Base-by-base conservation (phyloP, 1,140 invertebrate genomes). In the Diabrotica undecimpunctata region DNA sequence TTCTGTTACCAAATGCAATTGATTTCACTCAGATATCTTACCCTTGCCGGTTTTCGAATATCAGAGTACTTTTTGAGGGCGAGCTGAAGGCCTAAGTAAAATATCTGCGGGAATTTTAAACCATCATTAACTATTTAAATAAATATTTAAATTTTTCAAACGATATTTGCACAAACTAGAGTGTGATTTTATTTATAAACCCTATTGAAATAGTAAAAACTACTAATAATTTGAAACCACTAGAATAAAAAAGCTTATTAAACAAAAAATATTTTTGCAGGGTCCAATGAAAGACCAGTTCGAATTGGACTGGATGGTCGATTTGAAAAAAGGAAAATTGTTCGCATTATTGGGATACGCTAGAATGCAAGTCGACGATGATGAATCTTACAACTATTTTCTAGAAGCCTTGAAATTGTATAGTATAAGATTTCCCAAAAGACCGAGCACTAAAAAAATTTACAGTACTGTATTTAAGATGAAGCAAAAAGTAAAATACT, bases 281-380 rank as follows among this genome's bases (percentile, higher is more conserved):
- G 58, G 73, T 53, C 51, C 77, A 68, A 64, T 54, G 61, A 51
- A 74, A 75, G 72, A 71, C 64, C 25, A 64, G 72, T 5, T 76
- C 77, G 66, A 75, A 80, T 37, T 71, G 72, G 10, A 78, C 78
- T 57, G 74, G 75, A 72, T 78, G 14, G 60, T 79, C 41, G 75
- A 79, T 0, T 78, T 79, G 37, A 73, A 82, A 7, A 78, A 70
- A 46, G 81, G 78, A 6, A 82, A 82, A 71, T 79, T 84, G 12
- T 72, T 77, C 56, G 80, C 78, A 1, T 70, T 83, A 2, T 73
- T 79, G 51, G 82, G 81, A 10, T 75, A 70, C 57, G 81, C 80
- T 62, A 75, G 74, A 60, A 68, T 83, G 1, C 75, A 80, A 25
- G 75, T 75, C 11, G 68, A 80, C 6, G 61, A 78, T 0, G 63